Base-by-base conservation (phyloP, 2,113 vertebrate genomes). In the Sisor rabdophorus region DNA sequence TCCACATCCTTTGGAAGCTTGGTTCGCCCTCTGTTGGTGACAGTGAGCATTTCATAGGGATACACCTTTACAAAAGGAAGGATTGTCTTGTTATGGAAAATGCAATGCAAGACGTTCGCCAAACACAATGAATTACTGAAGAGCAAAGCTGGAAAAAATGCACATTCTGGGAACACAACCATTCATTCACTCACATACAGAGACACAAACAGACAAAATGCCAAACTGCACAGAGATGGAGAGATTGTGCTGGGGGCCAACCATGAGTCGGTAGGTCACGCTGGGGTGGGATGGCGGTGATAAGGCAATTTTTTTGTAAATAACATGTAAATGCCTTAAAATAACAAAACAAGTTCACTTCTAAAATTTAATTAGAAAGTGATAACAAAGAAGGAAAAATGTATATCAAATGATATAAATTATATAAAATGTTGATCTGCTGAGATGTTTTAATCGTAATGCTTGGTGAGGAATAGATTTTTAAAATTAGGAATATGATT, bases 1-100 rank as follows among this genome's bases (percentile, higher is more conserved):
- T 99, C 95, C 81, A 98, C 92, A 36, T 97, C 95, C 87, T 89
- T 94, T 72, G 96, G 92, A 84, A 97, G 96, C 90, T 95, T 97
- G 90, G 91, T 93, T 85, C 93, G 93, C 85, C 95, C 95, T 92
- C 94, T 93, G 89, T 93, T 95, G 86, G 92, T 91, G 81, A 97
- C 93, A 86, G 92, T 91, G 83, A 99, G 95, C 86, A 96, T 92
- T 90, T 98, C 94, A 89, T 97, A 98, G 17, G 97, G 95, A 85
- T 97, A 98, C 86, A 98, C 93, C 97, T 99, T 91, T 75, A 87
- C 81, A 82, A 77, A 84, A 85, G 83, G 87, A 82, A 40, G 81
- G 77, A 63, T 82, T 69, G 80, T 9, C 82, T 61, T 77, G 85
- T 84, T 87, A 81, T 86, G 80, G 73, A 85, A 73, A 72, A 80